Evolutionary conservation across 2,113 vertebrate genomes (phyloP), one percentile per base, ranked within the genome.

Genomic region (Lagopus leucura): DNA sequence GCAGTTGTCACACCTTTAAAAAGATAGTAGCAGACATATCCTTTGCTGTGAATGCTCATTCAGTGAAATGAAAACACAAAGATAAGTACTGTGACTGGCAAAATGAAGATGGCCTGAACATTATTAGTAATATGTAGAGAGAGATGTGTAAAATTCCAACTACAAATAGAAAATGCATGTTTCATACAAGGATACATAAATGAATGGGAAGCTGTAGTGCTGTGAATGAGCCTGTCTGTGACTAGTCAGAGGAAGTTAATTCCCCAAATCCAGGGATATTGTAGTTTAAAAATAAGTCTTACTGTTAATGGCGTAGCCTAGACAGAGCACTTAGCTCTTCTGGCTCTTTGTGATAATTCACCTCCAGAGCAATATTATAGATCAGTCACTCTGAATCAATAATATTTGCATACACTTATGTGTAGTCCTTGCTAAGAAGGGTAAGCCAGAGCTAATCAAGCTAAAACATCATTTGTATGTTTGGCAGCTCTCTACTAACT

Each of bases 341-440:
- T 77, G 40, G 69, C 82, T 88, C 84, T 92, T 78, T 92, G 79
- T 82, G 73, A 54, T 88, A 88, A 95, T 95, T 94, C 85, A 94
- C 86, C 76, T 94, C 79, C 73, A 84, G 70, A 90, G 92, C 80
- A 65, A 81, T 86, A 75, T 86, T 94, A 92, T 83, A 90, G 95
- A 95, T 95, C 94, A 90, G 66, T 86, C 88, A 84, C 76, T 84
- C 85, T 61, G 73, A 94, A 95, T 97, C 96, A 83, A 95, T 94
- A 94, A 88, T 86, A 95, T 94, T 95, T 96, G 94, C 94, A 95
- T 94, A n/a, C 88, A 90, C 43, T 94, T 96, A 94, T 91, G 88
- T 90, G 85, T 75, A 84, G 70, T 79, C 91, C 94, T 90, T 95
- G 65, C 80, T 91, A 94, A 94, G 70, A 27, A 90, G 76, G 52